Percentiles rank a stretch among this genome's conserved stretches.
These are phyloP conservation scores for Corythaixoides concolor DNA, from an alignment of 2,113 vertebrate species.

Conservation along the genomic window DNA sequence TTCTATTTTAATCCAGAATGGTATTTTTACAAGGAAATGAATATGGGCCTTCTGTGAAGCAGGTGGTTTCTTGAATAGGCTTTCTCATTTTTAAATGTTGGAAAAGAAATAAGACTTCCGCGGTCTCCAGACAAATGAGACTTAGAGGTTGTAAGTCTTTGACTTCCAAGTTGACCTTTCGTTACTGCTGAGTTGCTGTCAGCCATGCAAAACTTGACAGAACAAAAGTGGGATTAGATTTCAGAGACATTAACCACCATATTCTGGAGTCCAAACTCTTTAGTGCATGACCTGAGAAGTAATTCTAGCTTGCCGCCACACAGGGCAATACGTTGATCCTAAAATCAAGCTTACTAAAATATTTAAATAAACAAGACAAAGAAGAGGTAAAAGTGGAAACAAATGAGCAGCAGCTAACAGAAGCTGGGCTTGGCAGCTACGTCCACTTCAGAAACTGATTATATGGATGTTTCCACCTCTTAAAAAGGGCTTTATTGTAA, in stretches of 20 bases:
- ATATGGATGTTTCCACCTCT: not conserved
- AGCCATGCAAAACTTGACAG: slow-evolving; percentile 55
- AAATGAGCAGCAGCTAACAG: not conserved
- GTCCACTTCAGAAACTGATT: not conserved
- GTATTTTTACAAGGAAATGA: not conserved
- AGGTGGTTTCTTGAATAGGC: not conserved
- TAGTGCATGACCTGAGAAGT: not conserved
- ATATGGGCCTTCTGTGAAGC: not conserved
- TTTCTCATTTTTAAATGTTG: not conserved
- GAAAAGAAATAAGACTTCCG: not conserved
- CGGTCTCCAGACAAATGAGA: slow-evolving; percentile 12
- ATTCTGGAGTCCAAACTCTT: not conserved
- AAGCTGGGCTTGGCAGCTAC: not conserved
- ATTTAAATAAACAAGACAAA: slow-evolving; percentile 25
- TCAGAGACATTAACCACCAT: slow-evolving; percentile 20
- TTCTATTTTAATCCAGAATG: not conserved
- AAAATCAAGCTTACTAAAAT: slow-evolving; percentile 14
- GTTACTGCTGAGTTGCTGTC: slow-evolving; percentile 51
- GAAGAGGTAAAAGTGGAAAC: not conserved
- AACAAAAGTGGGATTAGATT: slow-evolving; percentile 48
- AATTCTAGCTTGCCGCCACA: slow-evolving; percentile 3
- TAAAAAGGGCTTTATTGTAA: not conserved
- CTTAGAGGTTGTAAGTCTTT: slow-evolving; percentile 24
- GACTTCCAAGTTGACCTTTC: slow-evolving; percentile 51
- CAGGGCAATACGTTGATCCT: not conserved